Evolutionary conservation across 2,888 invertebrate genomes (phyloP).

Genomic region (Dinocampus coccinellae): DNA sequence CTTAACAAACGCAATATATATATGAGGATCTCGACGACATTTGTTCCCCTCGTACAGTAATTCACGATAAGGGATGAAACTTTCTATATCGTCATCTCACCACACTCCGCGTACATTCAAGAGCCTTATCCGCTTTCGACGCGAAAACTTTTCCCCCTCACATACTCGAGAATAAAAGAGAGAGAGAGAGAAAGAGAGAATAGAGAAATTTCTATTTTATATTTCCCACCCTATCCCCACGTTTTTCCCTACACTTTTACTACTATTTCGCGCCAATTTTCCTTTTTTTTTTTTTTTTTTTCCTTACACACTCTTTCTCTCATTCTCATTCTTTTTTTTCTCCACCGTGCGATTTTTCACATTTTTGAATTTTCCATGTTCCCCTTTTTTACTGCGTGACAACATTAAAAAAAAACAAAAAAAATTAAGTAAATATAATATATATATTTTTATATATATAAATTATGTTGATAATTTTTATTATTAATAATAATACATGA

Average conservation of each 20-base stretch:
- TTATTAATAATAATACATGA: slow-evolving; percentile 3
- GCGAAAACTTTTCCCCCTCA: slow-evolving; percentile 24
- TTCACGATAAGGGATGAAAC: slow-evolving; percentile 33
- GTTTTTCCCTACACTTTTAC: not conserved
- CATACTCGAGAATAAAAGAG: not conserved
- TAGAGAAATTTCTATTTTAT: slow-evolving; percentile 3
- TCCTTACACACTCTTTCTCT: no score
- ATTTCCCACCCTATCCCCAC: not conserved
- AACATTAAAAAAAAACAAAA: no score
- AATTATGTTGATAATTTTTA: not conserved
- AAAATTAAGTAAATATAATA: not conserved
- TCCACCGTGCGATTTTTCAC: no score
- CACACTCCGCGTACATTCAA: slow-evolving; percentile 16
- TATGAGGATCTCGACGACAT: not conserved
- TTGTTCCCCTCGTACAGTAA: slow-evolving; percentile 1
- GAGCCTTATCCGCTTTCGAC: slow-evolving; percentile 20
- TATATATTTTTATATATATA: not conserved
- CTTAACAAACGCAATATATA: not conserved
- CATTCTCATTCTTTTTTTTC: no score
- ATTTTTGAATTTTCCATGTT: no score
- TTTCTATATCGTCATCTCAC: slow-evolving; percentile 21
- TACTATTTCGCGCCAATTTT: no score
- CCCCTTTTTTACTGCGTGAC: no score
- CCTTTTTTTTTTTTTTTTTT: no score
- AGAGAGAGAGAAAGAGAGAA: not conserved